phyloP scores from a whole-genome alignment of 2,888 invertebrate species.

The Hymenopus coronatus region DNA sequence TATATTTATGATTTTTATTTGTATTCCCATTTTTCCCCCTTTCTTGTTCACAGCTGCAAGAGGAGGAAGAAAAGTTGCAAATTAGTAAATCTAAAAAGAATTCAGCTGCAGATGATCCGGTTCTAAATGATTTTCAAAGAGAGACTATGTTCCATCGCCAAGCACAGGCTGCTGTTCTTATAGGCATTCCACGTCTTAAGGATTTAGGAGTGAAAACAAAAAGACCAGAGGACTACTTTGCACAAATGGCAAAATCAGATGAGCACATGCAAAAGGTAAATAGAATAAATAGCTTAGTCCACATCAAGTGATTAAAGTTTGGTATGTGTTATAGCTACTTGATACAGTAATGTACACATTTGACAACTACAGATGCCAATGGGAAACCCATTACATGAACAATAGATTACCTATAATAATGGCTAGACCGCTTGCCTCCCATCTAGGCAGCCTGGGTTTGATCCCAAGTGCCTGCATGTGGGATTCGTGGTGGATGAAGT shows the following conservation, averaged over 20 bases:
- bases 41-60: conserved; percentile 59
- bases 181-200: conserved; percentile 75
- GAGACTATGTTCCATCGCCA: conserved; percentile 86
- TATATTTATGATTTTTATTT: background rate
- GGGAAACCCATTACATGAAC: no score
- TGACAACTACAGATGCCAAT: no score
- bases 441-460: no score
- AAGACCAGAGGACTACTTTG: conserved; percentile 95
- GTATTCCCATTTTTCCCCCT: conserved; percentile 1
- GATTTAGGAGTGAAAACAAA: conserved; percentile 72
- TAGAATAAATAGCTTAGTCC: no score
- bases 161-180: conserved; percentile 81
- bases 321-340: no score
- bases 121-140: conserved; percentile 86
- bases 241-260: conserved; percentile 98
- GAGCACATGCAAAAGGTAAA: conserved; percentile 90
- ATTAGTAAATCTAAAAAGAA: conserved; percentile 44
- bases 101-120: conserved; percentile 66
- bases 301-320: no score
- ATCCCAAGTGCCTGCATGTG: no score
- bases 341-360: no score
- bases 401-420: no score
- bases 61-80: conserved; percentile 58
- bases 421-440: no score
- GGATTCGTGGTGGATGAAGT: no score